Percentiles rank a stretch among this genome's conserved stretches.
These are phyloP conservation scores for Castor canadensis DNA, from an alignment of 2,113 vertebrate species.

Conservation along the genomic window DNA sequence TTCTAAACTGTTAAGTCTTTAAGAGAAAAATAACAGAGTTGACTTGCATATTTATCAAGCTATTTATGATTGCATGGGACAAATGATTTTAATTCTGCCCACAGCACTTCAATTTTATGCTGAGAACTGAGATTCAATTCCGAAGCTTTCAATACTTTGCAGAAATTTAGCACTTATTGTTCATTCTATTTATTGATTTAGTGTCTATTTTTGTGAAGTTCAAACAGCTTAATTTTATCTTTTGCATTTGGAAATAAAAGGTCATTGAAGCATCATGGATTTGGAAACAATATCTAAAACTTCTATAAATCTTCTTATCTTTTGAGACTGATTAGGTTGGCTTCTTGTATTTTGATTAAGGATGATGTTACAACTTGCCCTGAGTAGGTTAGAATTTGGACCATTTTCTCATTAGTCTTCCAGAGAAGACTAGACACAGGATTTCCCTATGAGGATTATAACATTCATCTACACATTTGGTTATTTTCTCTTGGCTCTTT, in stretches of 20 bases:
- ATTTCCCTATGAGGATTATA: not conserved
- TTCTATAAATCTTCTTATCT: conserved; percentile 19
- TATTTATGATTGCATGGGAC: conserved; percentile 22
- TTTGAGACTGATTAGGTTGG: conserved; percentile 13
- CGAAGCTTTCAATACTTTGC: not conserved
- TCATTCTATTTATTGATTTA: conserved; percentile 11
- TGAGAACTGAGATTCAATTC: conserved; percentile 48
- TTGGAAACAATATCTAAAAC: conserved; percentile 49
- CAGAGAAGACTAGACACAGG: not conserved
- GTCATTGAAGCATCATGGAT: conserved; percentile 41
- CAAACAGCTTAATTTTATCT: conserved; percentile 57
- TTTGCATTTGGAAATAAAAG: conserved; percentile 56
- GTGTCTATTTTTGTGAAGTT: conserved; percentile 11
- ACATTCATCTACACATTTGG: not conserved
- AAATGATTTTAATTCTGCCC: conserved; percentile 59
- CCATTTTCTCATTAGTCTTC: not conserved
- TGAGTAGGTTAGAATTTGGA: not conserved
- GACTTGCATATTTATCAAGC: conserved; percentile 43
- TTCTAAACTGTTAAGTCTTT: conserved; percentile 10
- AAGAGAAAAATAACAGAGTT: not conserved
- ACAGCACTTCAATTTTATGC: conserved; percentile 56
- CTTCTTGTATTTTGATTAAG: conserved; percentile 32
- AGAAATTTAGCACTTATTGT: conserved; percentile 4
- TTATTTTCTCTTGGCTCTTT: not conserved
- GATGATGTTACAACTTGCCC: conserved; percentile 5